A percentile compares a stretch with the other conserved stretches of the same genome.
Evolutionary conservation across 2,113 vertebrate genomes (phyloP).

Genomic region (Melanostigma gelatinosum): DNA sequence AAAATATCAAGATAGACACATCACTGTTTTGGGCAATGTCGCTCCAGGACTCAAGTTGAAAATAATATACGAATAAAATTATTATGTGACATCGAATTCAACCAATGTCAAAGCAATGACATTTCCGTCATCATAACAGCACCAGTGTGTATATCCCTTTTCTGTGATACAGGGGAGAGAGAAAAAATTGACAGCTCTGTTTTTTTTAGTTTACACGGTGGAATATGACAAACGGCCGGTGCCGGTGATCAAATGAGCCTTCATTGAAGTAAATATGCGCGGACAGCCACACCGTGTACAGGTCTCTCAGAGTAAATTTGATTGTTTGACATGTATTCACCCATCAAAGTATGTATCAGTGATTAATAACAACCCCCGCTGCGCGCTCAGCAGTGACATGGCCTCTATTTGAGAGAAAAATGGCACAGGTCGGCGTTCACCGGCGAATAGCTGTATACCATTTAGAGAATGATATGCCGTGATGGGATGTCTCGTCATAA

Average conservation of each 20-base stretch:
- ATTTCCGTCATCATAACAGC: background rate
- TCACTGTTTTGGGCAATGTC: background rate
- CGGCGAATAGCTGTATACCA: slow-evolving; percentile 76
- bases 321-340: slow-evolving; percentile 76
- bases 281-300: slow-evolving; percentile 50
- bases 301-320: slow-evolving; percentile 69
- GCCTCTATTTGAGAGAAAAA: slow-evolving; percentile 84
- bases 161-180: slow-evolving; percentile 1
- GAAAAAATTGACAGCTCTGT: slow-evolving; percentile 37
- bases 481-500: slow-evolving; percentile 82
- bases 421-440: slow-evolving; percentile 67
- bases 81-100: background rate
- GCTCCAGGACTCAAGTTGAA: background rate
- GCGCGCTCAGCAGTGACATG: slow-evolving; percentile 70
- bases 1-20: too few species aligned
- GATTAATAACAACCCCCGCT: slow-evolving; percentile 78
- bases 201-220: slow-evolving; percentile 28
- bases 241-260: slow-evolving; percentile 67
- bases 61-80: background rate
- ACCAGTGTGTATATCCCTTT: slow-evolving; percentile 9
- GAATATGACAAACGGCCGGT: slow-evolving; percentile 56
- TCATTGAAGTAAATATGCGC: slow-evolving; percentile 67
- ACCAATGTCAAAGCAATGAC: background rate
- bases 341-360: slow-evolving; percentile 73
- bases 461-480: slow-evolving; percentile 82